Percentiles rank a stretch among this genome's conserved stretches.
Conservation (phyloP, 2,113 vertebrate species). For the Trogon surrucura region DNA sequence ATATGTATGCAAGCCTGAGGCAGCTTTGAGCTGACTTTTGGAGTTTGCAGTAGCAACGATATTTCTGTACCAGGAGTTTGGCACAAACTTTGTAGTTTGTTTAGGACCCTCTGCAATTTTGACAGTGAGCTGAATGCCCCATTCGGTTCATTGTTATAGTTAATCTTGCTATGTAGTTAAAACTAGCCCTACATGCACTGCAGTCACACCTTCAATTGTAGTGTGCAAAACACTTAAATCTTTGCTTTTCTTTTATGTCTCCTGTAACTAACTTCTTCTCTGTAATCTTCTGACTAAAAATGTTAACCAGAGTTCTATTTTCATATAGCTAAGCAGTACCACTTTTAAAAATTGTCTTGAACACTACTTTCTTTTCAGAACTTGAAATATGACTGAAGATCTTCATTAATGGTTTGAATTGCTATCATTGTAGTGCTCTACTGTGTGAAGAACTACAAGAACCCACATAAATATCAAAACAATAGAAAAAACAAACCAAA, state of each 20-base stretch:
- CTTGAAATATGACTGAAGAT: background rate
- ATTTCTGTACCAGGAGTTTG: background rate
- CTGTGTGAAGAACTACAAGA: background rate
- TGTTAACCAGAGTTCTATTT: background rate
- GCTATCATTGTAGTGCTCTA: background rate
- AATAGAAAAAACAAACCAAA: background rate
- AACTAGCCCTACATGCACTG: background rate
- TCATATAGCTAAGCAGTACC: background rate
- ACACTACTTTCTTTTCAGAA: background rate
- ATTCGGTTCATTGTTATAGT: background rate
- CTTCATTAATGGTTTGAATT: background rate
- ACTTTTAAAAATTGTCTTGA: background rate
- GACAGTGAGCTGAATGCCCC: background rate
- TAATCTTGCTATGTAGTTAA: background rate
- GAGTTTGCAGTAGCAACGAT: background rate
- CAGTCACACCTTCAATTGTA: background rate
- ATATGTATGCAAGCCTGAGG: background rate
- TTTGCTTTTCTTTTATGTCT: background rate
- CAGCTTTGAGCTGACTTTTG: background rate
- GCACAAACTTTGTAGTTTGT: background rate
- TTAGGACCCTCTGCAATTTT: background rate
- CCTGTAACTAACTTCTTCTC: background rate
- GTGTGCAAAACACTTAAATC: background rate
- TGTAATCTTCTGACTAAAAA: conserved; percentile 1
- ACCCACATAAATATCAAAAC: background rate